Conservation (phyloP, 2,113 vertebrate species). For the Pseudonaja textilis region DNA sequence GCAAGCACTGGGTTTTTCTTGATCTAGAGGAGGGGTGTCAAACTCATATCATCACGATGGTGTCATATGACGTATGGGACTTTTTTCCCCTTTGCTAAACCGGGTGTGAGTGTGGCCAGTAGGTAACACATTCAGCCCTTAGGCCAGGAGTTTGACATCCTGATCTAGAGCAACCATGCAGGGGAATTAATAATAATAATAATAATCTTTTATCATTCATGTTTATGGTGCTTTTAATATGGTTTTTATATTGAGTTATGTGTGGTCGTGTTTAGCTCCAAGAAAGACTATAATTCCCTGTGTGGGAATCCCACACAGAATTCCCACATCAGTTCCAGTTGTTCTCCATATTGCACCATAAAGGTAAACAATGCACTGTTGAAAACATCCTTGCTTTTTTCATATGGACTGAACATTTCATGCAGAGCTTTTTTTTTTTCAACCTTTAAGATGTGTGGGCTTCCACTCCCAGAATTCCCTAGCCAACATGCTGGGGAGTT, state of each 20-base stretch:
- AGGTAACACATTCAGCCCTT: too few species aligned
- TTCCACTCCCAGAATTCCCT: not conserved
- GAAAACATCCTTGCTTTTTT: not conserved
- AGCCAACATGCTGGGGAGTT: not conserved
- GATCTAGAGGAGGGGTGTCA: not conserved
- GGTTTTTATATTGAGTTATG: not conserved
- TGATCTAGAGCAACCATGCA: not conserved
- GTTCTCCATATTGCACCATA: fast-evolving
- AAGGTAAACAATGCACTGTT: not conserved
- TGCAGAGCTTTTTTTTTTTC: not conserved
- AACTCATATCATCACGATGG: too few species aligned
- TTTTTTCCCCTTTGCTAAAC: too few species aligned
- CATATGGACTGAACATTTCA: not conserved
- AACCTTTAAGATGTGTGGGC: not conserved
- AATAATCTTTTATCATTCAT: not conserved
- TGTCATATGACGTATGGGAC: too few species aligned
- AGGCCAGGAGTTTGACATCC: too few species aligned
- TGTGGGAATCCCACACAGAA: not conserved
- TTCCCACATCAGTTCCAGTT: not conserved
- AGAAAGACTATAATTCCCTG: not conserved
- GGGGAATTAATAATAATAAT: not conserved
- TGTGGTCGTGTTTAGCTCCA: not conserved
- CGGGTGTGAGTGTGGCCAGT: too few species aligned
- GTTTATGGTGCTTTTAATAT: not conserved
- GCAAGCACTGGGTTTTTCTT: not conserved